Evolutionary conservation across 2,797 vertebrate species (phyloP), one percentile per base, ranked within the genome.

Genomic region (Alectoris magna): DNA sequence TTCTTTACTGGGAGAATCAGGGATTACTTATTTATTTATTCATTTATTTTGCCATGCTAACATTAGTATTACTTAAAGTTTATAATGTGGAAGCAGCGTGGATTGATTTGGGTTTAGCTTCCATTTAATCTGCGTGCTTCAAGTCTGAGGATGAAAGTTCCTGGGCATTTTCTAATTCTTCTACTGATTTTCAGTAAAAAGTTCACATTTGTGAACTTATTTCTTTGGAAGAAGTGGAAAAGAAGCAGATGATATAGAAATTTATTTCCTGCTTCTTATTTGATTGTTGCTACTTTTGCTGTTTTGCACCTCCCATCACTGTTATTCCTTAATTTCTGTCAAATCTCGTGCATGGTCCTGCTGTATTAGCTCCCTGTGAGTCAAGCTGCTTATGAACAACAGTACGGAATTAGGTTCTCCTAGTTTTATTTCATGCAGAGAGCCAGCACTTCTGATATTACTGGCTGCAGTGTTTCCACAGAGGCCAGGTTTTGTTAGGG

Each of bases 1-100:
- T 83, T 88, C 29, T 84, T 81, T 60, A 91, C 59, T 26, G 72
- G 70, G 70, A 91, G 89, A 86, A 87, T 67, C 9, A 60, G 70
- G 59, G 53, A 81, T 78, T 7, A 24, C 72, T 88, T 92, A 48
- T 18, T 55, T 29, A 26, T 94, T 51, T 27, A 51, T 27, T 51
- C 49, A 51, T 51, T 51, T 26, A 51, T 51, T 91, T 91, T 93
- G 74, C 56, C 80, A 90, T 80, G 34, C 48, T 10, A 74, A 85
- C 22, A 16, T 84, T 64, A 78, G 16, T 36, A 63, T 23, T 58
- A 68, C 68, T 94, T 90, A 75, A 19, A 3, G 87, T 95, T 94
- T 46, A 27, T 89, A 94, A 68, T 26, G 56, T 24, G 17, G 69
- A 78, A 84, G 14, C 0, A 0, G 49, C 62, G 29, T 64, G 44